Evolutionary conservation across 2,113 vertebrate species (phyloP).

Genomic region (Atrichornis clamosus): DNA sequence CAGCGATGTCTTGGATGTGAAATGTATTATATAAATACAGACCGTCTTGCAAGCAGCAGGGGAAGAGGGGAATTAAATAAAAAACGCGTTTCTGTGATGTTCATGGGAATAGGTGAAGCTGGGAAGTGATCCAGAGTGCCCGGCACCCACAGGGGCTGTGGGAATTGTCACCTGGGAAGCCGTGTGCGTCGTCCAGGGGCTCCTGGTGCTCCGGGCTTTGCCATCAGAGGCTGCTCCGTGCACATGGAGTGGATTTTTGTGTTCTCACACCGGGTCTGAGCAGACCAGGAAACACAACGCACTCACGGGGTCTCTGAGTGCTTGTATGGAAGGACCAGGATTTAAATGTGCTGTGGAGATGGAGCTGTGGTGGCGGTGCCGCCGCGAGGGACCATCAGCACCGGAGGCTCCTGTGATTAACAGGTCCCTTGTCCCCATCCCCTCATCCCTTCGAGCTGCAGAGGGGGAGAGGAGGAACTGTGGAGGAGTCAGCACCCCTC

Average conservation of each 20-base stretch:
- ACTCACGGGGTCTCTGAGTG: neutral
- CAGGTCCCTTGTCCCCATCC: neutral
- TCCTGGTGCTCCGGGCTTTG: neutral
- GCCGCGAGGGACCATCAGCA: rapidly evolving
- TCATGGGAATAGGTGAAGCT: neutral
- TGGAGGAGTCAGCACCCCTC: neutral
- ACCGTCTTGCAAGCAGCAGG: conserved; percentile 7
- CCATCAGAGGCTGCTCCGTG: neutral
- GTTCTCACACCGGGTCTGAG: neutral
- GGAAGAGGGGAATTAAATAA: neutral
- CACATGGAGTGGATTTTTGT: neutral
- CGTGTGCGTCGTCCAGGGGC: rapidly evolving
- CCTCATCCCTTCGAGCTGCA: rapidly evolving
- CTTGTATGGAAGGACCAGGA: neutral
- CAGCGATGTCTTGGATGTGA: conserved; percentile 22
- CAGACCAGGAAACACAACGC: neutral
- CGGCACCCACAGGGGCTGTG: neutral
- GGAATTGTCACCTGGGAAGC: neutral
- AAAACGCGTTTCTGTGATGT: neutral
- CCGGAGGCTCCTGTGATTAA: rapidly evolving
- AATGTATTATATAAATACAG: conserved; percentile 58
- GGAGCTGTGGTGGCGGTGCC: neutral
- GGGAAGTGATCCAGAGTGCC: neutral
- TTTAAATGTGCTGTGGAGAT: neutral
- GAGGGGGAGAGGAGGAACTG: neutral